Conservation (phyloP, 2,888 invertebrate species). For the Hypselothyrea guttata region DNA sequence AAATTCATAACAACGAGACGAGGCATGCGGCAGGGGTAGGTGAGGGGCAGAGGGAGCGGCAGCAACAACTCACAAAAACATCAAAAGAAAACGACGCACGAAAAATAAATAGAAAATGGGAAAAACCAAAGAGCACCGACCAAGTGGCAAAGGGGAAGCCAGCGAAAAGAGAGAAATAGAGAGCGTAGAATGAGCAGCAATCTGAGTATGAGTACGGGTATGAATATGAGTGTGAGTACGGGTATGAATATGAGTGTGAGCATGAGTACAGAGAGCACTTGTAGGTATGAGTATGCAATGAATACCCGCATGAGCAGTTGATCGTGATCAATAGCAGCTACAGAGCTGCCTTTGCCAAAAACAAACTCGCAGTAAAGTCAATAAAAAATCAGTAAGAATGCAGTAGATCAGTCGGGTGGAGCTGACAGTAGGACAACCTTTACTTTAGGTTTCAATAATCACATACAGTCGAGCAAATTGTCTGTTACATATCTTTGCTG, state of each 20-base stretch:
- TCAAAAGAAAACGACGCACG: conserved; percentile 65
- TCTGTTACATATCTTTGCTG: too few relatives aligned
- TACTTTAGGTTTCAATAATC: too few relatives aligned
- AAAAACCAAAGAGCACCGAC: conserved; percentile 54
- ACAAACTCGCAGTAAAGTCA: not conserved
- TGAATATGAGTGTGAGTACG: too few relatives aligned
- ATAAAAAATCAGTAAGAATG: too few relatives aligned
- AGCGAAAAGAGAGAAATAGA: conserved; percentile 4
- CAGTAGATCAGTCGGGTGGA: too few relatives aligned
- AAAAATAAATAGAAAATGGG: conserved; percentile 67
- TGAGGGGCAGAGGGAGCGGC: conserved; percentile 17
- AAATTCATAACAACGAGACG: conserved; percentile 58
- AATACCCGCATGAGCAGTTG: too few relatives aligned
- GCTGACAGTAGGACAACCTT: too few relatives aligned
- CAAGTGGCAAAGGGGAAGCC: conserved; percentile 36
- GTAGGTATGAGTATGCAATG: too few relatives aligned
- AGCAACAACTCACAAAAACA: conserved; percentile 55
- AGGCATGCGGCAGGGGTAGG: conserved; percentile 12
- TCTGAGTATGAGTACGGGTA: too few relatives aligned
- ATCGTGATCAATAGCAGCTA: conserved; percentile 45
- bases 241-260: too few relatives aligned
- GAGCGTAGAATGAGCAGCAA: not conserved
- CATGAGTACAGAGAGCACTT: not conserved
- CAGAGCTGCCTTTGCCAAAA: conserved; percentile 5
- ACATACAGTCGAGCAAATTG: too few relatives aligned